A percentile compares a stretch with the other conserved stretches of the same genome.
phyloP scores from a whole-genome alignment of 2,797 vertebrate species.

The Rhinichthys osculus region DNA sequence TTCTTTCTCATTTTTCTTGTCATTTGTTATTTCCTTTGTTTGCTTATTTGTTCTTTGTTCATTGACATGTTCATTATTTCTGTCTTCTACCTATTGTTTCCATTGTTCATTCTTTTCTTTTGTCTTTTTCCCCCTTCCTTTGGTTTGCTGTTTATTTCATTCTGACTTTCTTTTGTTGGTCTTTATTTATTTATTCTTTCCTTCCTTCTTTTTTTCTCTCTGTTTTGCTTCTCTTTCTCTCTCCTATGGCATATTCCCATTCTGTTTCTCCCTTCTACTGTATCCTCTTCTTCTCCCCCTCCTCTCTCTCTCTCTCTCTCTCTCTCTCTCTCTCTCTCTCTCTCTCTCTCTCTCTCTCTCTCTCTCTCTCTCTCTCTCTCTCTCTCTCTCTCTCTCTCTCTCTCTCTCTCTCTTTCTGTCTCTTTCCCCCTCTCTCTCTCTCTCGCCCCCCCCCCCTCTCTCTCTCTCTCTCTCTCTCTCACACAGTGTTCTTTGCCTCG shows the following conservation, averaged over 20 bases:
- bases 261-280: slow-evolving; percentile 71
- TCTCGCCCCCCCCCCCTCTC: no score
- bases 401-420: no score
- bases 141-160: neutral
- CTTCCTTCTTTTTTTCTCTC: neutral
- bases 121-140: neutral
- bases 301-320: slow-evolving; percentile 88
- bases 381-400: slow-evolving; percentile 87
- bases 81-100: neutral
- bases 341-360: slow-evolving; percentile 92
- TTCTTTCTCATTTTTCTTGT: neutral
- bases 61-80: neutral
- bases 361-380: no score
- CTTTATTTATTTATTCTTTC: neutral
- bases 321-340: slow-evolving; percentile 89
- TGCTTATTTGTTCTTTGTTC: slow-evolving; percentile 25
- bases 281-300: slow-evolving; percentile 66
- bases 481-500: slow-evolving; percentile 99
- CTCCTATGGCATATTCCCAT: slow-evolving; percentile 46
- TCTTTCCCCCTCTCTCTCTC: no score
- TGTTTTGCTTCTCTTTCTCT: slow-evolving; percentile 63
- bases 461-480: slow-evolving; percentile 91
- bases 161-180: neutral
- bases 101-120: neutral
- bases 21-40: slow-evolving; percentile 1